phyloP scores from a whole-genome alignment of 2,113 vertebrate genomes.

The Tragelaphus buxtoni region DNA sequence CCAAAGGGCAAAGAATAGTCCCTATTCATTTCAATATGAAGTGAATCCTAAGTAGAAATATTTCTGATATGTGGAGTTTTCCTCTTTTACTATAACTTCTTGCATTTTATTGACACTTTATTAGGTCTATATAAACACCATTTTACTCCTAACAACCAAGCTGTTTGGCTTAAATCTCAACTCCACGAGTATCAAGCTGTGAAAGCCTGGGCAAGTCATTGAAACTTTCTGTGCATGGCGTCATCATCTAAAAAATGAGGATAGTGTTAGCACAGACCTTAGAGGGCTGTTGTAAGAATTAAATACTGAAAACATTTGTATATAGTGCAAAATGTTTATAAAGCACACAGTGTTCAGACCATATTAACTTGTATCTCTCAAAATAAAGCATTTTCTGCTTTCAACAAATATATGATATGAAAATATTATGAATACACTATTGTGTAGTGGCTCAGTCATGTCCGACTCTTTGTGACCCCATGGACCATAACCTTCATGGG shows the following conservation, averaged over 20 bases:
- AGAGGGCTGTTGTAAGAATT: background rate
- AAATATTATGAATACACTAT: background rate
- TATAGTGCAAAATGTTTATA: background rate
- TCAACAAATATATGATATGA: background rate
- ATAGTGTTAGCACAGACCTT: background rate
- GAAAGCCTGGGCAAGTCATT: background rate
- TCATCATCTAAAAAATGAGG: background rate
- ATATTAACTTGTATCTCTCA: background rate
- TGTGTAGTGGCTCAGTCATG: background rate
- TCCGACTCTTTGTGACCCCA: background rate
- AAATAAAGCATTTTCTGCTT: background rate
- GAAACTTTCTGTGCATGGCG: background rate
- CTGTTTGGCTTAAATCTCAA: background rate
- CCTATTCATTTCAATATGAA: background rate
- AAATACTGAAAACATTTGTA: background rate
- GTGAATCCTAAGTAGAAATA: background rate
- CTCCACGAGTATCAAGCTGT: background rate
- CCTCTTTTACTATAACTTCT: background rate
- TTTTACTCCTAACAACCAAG: background rate
- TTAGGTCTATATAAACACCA: background rate
- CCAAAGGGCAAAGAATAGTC: background rate
- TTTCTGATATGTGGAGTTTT: background rate
- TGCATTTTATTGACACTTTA: background rate
- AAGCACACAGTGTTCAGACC: background rate
- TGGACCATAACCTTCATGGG: background rate